phyloP scores from a whole-genome alignment of 2,888 invertebrate genomes.

The Temnothorax rugatulus region DNA sequence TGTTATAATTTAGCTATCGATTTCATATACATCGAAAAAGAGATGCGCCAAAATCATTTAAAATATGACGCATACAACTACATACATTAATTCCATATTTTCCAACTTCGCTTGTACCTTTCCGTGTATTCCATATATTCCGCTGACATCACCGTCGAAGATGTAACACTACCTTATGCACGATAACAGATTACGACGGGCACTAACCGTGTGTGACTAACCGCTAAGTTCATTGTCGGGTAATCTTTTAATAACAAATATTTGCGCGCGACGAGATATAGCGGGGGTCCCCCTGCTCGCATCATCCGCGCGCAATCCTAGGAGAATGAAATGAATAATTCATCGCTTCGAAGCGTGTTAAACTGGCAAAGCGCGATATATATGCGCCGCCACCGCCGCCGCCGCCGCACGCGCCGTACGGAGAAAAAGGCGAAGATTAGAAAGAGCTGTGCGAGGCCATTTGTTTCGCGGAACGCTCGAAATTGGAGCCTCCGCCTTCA shows the following conservation, averaged over 20 bases:
- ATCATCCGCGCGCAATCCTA: slow-evolving; percentile 70
- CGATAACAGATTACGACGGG: slow-evolving; percentile 18
- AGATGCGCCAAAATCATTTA: neutral
- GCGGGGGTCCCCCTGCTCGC: neutral
- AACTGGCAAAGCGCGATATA: slow-evolving; percentile 62
- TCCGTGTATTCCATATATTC: neutral
- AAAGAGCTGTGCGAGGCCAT: slow-evolving; percentile 71
- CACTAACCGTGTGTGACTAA: slow-evolving; percentile 30
- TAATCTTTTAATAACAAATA: slow-evolving; percentile 68
- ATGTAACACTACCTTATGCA: neutral
- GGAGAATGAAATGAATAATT: slow-evolving; percentile 84
- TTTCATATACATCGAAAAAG: neutral
- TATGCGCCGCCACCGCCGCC: neutral
- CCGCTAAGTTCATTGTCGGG: slow-evolving; percentile 69
- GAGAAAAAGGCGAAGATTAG: slow-evolving; percentile 44
- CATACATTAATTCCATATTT: neutral
- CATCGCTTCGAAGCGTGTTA: slow-evolving; percentile 78
- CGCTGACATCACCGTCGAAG: neutral
- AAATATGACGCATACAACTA: neutral
- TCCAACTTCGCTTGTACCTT: neutral
- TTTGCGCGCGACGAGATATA: slow-evolving; percentile 22
- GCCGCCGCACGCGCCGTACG: slow-evolving; percentile 25
- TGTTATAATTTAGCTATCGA: neutral
- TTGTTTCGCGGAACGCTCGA: slow-evolving; percentile 78
- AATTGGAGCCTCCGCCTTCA: slow-evolving; percentile 73